Evolutionary conservation across 2,113 vertebrate genomes (phyloP), one percentile per base, ranked within the genome.

Genomic region (Piliocolobus tephrosceles): DNA sequence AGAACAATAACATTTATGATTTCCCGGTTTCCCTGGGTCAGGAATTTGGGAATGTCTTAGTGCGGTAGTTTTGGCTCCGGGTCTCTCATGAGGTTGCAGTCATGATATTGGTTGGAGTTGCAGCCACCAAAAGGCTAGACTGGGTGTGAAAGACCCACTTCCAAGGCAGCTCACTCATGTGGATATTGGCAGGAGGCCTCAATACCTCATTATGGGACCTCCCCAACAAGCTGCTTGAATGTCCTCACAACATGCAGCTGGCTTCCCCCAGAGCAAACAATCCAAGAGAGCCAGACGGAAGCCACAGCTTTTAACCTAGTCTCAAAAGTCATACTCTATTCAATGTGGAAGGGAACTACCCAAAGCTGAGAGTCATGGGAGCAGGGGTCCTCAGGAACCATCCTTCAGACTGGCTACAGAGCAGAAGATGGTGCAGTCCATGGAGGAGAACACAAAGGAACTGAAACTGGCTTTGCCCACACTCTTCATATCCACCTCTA

Each of bases 151-250:
- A 25, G 50, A 40, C 20, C 11, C 17, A 22, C 7, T 52, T 81
- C 16, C 14, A 45, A 52, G 72, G 88, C 1, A 75, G 38, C 2
- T 1, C 14, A 4, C 0, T 18, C 50, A 4, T 0, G 0, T 9
- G 70, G 47, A 64, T 64, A 0, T 88, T 23, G 25, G 58, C 38
- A 64, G 85, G 22, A 82, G 18, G 20, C 11, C 38, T 88, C 35
- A 3, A 7, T 3, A 38, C 7, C 22, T 72, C 4, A 3, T 47
- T 5, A 16, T 8, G 27, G 50, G 38, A 32, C 10, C 55, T 91
- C 23, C 25, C 22, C 16, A 5, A 4, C 57, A 58, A 30, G 50
- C 5, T 40, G 40, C 27, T 47, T 47, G 30, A 18, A 32, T 0
- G 0, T 64, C n/a, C 57, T 75, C 32, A 35, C n/a, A 76, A 47